phyloP scores from a whole-genome alignment of 2,113 vertebrate species.

The Entosphenus tridentatus region DNA sequence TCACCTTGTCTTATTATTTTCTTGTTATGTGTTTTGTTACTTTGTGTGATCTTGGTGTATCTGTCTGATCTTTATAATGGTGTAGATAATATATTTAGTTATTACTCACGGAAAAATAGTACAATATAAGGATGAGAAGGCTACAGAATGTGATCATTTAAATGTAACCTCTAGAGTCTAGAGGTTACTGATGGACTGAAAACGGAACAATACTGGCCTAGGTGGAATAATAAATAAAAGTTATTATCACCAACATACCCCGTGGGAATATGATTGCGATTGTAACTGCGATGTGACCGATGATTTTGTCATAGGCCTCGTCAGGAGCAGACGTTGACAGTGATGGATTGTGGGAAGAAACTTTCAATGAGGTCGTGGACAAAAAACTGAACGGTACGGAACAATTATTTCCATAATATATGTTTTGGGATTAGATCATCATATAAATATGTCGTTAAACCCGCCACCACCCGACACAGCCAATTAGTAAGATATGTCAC shows the following conservation, averaged over 20 bases:
- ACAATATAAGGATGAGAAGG: background rate
- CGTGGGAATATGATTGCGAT: background rate
- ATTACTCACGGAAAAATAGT: too few relatives aligned
- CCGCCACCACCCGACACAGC: too few relatives aligned
- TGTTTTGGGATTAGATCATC: background rate
- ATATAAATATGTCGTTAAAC: background rate
- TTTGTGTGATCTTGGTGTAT: too few relatives aligned
- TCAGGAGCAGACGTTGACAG: background rate
- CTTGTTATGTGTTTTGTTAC: too few relatives aligned
- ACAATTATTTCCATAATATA: background rate
- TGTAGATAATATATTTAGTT: too few relatives aligned
- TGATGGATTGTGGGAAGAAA: slow-evolving; percentile 3
- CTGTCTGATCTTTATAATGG: too few relatives aligned
- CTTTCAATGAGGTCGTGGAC: background rate
- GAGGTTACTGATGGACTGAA: background rate
- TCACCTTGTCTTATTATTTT: too few relatives aligned
- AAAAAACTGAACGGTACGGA: background rate
- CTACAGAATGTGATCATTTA: background rate
- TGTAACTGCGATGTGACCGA: background rate
- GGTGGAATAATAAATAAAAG: background rate
- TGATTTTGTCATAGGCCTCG: background rate
- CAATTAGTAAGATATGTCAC: too few relatives aligned
- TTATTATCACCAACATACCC: background rate
- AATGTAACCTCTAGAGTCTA: background rate
- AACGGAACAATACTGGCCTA: background rate